A percentile compares a stretch with the other conserved stretches of the same genome.
Evolutionary conservation across 2,113 vertebrate species (phyloP).

Genomic region (Lutjanus erythropterus): DNA sequence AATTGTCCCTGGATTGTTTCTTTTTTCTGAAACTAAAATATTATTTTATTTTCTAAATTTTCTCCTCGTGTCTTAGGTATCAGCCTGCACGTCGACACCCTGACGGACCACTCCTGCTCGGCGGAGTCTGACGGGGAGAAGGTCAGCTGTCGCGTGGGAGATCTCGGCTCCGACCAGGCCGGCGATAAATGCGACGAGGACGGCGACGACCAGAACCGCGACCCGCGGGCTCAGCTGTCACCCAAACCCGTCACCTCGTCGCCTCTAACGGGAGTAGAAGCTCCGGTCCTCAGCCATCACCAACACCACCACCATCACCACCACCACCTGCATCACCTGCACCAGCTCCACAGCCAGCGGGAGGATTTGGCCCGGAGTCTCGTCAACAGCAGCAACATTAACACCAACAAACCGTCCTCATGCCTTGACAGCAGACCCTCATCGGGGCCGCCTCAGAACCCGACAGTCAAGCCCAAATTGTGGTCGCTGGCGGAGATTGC

Average conservation of each 20-base stretch:
- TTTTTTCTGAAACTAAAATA: neutral
- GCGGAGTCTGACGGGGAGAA: conserved; percentile 96
- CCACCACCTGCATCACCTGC: conserved; percentile 83
- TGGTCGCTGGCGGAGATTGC: conserved; percentile 99
- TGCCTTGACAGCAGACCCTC: conserved; percentile 86
- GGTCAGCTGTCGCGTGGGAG: conserved; percentile 85
- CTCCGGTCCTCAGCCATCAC: conserved; percentile 87
- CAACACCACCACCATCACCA: conserved; percentile 83
- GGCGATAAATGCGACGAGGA: conserved; percentile 89
- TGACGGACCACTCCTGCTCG: conserved; percentile 97
- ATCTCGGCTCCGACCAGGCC: conserved; percentile 88
- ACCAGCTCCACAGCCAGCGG: conserved; percentile 85
- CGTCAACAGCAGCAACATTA: conserved; percentile 69
- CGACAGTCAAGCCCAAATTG: conserved; percentile 92
- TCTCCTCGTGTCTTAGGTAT: conserved; percentile 85
- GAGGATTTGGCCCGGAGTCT: conserved; percentile 83
- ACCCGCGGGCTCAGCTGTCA: conserved; percentile 82
- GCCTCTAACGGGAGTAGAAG: conserved; percentile 92
- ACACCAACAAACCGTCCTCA: conserved; percentile 84
- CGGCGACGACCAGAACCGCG: conserved; percentile 83
- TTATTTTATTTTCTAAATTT: neutral
- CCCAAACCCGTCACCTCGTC: conserved; percentile 91
- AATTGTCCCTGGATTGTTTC: neutral
- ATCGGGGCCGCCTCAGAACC: conserved; percentile 85
- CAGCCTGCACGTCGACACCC: conserved; percentile 95